phyloP scores from a whole-genome alignment of 2,113 vertebrate genomes.

The Muntiacus reevesi region DNA sequence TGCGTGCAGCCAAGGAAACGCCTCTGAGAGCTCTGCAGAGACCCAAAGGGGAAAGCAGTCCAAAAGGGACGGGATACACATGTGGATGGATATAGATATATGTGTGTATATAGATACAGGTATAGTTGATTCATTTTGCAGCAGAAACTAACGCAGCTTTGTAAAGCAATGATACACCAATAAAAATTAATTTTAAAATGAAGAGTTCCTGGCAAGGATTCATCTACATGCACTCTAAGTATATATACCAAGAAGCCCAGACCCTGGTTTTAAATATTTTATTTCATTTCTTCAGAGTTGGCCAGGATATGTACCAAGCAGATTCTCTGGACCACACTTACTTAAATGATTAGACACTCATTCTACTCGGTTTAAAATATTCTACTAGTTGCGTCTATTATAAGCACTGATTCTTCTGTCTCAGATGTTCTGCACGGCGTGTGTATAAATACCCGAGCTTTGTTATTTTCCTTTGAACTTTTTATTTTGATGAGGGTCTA shows the following conservation, averaged over 20 bases:
- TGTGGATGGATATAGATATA: not conserved
- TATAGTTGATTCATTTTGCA: not conserved
- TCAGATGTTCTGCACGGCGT: not conserved
- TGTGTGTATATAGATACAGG: not conserved
- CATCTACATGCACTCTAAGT: not conserved
- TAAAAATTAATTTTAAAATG: not conserved
- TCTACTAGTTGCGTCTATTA: not conserved
- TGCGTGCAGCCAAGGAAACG: not conserved
- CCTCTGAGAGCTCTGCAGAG: not conserved
- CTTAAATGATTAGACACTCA: not conserved
- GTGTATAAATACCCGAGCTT: not conserved
- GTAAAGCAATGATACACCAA: not conserved
- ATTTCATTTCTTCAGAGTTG: not conserved
- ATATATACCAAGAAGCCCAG: fast-evolving
- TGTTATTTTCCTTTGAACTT: not conserved
- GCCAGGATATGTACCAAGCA: not conserved
- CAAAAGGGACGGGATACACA: not conserved
- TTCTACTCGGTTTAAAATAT: not conserved
- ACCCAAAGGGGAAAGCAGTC: fast-evolving
- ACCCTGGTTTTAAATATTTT: not conserved
- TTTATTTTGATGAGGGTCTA: not conserved
- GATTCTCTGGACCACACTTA: not conserved
- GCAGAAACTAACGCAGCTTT: not conserved
- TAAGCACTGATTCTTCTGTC: not conserved
- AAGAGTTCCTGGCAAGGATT: not conserved